Conservation (phyloP, 1,140 invertebrate genomes). For the Saxidomus purpurata region DNA sequence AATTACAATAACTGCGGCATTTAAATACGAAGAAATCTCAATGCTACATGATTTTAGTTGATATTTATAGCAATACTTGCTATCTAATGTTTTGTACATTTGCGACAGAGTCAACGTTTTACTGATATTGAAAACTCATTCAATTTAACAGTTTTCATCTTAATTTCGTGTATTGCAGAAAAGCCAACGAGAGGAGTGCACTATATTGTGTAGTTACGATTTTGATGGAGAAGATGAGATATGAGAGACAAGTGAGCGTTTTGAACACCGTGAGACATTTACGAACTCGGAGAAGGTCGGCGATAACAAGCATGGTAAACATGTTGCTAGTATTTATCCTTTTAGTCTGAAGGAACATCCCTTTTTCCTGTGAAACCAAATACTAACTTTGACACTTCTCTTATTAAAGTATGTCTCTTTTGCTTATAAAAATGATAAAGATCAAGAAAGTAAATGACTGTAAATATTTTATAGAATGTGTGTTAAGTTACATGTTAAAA, state of each 20-base stretch:
- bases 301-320: background rate
- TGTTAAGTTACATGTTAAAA: no score
- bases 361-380: no score
- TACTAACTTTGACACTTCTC: no score
- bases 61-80: background rate
- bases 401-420: no score
- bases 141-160: background rate
- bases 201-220: background rate
- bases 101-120: background rate
- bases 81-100: background rate
- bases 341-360: no score
- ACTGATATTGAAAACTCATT: background rate
- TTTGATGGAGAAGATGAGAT: background rate
- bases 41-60: background rate
- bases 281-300: background rate
- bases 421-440: no score
- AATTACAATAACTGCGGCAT: no score
- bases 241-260: background rate
- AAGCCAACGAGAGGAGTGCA: background rate
- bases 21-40: no score
- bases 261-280: conserved; percentile 2
- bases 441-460: no score
- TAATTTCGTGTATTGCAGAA: background rate
- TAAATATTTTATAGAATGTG: no score
- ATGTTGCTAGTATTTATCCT: no score